A percentile compares a stretch with the other conserved stretches of the same genome.
These are phyloP conservation scores for Aegypius monachus DNA, from an alignment of 2,113 vertebrate species.

Conservation along the genomic window DNA sequence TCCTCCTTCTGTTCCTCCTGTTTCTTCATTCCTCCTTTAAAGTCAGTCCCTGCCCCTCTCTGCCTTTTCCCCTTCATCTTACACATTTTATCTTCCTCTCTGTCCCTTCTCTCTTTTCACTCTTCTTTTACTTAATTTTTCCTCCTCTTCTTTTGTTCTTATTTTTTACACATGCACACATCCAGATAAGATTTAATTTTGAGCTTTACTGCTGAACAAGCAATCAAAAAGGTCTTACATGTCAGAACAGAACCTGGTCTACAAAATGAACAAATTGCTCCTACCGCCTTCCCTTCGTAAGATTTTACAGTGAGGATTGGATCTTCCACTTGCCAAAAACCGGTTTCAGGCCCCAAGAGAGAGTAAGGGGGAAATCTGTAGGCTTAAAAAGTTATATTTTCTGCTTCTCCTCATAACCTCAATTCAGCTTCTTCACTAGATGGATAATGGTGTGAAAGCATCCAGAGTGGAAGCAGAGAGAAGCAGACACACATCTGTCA, in stretches of 20 bases:
- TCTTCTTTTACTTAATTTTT: background rate
- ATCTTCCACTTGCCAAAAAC: background rate
- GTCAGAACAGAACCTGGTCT: background rate
- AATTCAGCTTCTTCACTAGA: background rate
- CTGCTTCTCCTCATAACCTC: background rate
- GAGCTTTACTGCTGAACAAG: conserved; percentile 14
- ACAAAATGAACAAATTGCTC: conserved; percentile 11
- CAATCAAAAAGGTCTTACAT: conserved; percentile 31
- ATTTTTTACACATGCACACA: background rate
- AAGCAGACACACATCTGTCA: conserved; percentile 53
- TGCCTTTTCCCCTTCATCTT: background rate
- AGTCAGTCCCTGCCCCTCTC: background rate
- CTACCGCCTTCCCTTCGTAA: background rate
- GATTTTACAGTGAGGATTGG: background rate
- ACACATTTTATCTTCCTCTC: background rate
- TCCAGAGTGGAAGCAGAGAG: conserved; percentile 27
- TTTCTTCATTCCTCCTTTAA: background rate
- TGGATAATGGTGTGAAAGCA: background rate
- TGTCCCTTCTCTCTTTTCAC: background rate
- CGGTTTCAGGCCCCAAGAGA: background rate
- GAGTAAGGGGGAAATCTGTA: background rate
- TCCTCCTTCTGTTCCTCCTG: background rate
- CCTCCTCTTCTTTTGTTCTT: background rate
- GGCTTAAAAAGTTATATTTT: conserved; percentile 28
- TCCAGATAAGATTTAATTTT: conserved; percentile 4